Evolutionary conservation across 2,888 invertebrate species (phyloP).

Genomic region (Daptonema setosum): DNA sequence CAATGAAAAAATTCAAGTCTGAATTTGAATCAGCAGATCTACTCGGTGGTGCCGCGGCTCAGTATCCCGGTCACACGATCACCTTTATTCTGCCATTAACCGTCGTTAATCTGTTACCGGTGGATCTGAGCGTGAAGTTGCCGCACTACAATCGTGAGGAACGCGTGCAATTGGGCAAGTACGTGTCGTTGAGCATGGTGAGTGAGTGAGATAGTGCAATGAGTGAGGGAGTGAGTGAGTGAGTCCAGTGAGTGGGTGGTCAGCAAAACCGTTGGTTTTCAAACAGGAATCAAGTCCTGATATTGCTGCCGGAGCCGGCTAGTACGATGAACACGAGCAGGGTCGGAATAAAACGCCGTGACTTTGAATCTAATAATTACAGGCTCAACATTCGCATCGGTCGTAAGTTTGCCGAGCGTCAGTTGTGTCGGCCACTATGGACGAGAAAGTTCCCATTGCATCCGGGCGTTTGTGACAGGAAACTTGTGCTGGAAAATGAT

Average conservation of each 20-base stretch:
- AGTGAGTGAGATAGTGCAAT: too few species aligned
- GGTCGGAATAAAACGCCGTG: conserved; percentile 70
- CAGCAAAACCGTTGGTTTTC: conserved; percentile 83
- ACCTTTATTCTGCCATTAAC: conserved; percentile 59
- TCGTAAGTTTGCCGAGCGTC: background rate
- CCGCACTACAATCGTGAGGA: conserved; percentile 26
- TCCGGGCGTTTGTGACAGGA: conserved; percentile 19
- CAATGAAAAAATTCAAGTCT: too few species aligned
- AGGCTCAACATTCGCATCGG: background rate
- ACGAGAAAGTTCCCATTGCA: conserved; percentile 12
- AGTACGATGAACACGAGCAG: conserved; percentile 65
- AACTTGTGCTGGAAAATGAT: conserved; percentile 16
- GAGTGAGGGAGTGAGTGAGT: too few species aligned
- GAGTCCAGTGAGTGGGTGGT: too few species aligned
- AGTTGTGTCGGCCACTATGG: background rate
- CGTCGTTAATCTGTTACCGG: conserved; percentile 69
- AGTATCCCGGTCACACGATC: conserved; percentile 67
- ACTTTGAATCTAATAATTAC: background rate
- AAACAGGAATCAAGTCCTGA: conserved; percentile 52
- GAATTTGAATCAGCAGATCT: too few species aligned
- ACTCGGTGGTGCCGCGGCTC: too few species aligned
- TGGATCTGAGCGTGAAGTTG: conserved; percentile 31
- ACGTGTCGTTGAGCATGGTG: conserved; percentile 2
- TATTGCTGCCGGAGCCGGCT: conserved; percentile 29
- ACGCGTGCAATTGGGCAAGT: conserved; percentile 43